phyloP scores from a whole-genome alignment of 2,797 vertebrate genomes.

The Danio kyathit region DNA sequence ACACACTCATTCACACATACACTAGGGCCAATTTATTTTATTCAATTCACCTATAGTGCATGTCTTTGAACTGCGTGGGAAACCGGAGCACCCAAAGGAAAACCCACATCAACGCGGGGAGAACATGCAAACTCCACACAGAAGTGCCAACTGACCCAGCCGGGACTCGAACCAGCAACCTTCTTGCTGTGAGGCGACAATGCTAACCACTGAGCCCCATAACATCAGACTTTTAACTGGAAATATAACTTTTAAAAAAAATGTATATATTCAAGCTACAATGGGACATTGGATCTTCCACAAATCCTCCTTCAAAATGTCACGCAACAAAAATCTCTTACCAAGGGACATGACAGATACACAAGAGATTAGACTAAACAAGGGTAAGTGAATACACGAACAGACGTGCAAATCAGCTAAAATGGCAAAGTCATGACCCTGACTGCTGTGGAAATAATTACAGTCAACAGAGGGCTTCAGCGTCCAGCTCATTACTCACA shows the following conservation, averaged over 20 bases:
- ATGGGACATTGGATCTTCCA: not conserved
- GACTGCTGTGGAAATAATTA: constrained; percentile 50
- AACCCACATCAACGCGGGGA: too few relatives aligned
- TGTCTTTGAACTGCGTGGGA: too few relatives aligned
- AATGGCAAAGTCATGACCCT: constrained; percentile 53
- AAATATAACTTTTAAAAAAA: not conserved
- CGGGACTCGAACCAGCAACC: too few relatives aligned
- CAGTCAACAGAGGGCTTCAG: constrained; percentile 40
- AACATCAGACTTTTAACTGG: too few relatives aligned
- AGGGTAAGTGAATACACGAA: constrained; percentile 50
- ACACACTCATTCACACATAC: too few relatives aligned
- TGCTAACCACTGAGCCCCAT: too few relatives aligned
- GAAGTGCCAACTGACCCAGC: too few relatives aligned
- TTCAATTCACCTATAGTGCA: too few relatives aligned
- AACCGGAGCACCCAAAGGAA: too few relatives aligned
- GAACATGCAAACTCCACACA: too few relatives aligned
- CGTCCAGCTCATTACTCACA: constrained; percentile 47
- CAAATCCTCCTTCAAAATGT: constrained; percentile 34
- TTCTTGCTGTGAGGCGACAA: too few relatives aligned
- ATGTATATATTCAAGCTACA: not conserved
- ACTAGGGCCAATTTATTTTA: too few relatives aligned
- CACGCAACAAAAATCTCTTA: constrained; percentile 42
- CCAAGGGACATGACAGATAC: constrained; percentile 30
- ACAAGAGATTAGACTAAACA: constrained; percentile 45
- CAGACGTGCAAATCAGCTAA: constrained; percentile 50